These are phyloP conservation scores for Delichon dasypus DNA, from an alignment of 2,797 vertebrate genomes.

Conservation along the genomic window DNA sequence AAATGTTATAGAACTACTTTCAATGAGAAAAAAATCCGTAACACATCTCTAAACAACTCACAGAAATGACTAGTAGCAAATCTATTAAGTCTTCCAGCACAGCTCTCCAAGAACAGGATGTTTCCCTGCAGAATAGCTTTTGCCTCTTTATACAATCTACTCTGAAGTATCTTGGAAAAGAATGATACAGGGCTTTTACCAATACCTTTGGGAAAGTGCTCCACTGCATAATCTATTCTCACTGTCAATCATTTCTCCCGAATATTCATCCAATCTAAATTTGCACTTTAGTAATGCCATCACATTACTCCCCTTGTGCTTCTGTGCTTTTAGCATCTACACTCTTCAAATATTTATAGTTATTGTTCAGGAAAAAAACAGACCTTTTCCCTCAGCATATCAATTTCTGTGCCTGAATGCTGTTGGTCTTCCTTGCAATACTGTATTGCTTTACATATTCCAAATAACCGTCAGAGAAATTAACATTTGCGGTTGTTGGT, in stretches of 20 bases:
- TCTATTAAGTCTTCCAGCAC: not conserved
- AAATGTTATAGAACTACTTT: not conserved
- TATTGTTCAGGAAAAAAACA: not conserved
- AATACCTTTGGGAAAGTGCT: not conserved
- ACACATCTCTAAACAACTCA: not conserved
- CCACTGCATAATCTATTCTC: not conserved
- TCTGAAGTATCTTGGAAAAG: not conserved
- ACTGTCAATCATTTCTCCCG: slow-evolving; percentile 8
- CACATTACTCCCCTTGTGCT: not conserved
- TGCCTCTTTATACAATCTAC: not conserved
- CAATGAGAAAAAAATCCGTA: not conserved
- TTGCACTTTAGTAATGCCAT: slow-evolving; percentile 18
- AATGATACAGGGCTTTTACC: slow-evolving; percentile 7
- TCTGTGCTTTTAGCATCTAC: not conserved
- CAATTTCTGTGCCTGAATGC: not conserved
- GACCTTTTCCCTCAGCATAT: not conserved
- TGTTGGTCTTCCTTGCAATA: not conserved
- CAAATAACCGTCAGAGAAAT: not conserved
- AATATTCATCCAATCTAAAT: not conserved
- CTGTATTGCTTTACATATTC: not conserved
- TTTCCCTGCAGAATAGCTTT: slow-evolving; percentile 4
- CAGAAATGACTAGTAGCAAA: not conserved
- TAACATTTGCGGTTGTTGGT: not conserved
- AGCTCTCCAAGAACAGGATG: not conserved
- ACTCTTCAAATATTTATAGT: slow-evolving; percentile 34